Conservation (phyloP, 2,113 vertebrate species). For the Sterna hirundo region DNA sequence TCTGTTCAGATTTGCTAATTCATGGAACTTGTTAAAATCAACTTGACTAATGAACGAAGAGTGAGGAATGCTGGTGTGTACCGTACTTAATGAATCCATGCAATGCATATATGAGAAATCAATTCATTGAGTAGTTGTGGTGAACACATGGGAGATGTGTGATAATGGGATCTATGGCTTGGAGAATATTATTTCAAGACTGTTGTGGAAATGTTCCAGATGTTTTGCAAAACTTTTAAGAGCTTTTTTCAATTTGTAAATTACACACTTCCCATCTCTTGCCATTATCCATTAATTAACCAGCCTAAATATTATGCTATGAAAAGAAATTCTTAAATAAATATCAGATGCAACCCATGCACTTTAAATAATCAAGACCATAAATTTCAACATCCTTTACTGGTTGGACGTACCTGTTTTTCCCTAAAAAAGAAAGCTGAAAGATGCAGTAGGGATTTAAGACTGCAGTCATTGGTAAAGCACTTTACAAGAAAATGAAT, state of each 20-base stretch:
- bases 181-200: neutral
- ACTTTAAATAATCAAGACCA: neutral
- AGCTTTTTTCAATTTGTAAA: conserved; percentile 42
- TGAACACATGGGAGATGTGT: neutral
- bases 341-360: neutral
- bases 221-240: conserved; percentile 38
- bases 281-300: neutral
- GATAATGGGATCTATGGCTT: neutral
- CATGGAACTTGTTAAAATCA: neutral
- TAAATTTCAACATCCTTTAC: neutral
- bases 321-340: neutral
- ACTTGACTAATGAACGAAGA: neutral
- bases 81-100: neutral
- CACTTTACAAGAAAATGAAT: neutral
- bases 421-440: neutral
- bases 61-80: neutral
- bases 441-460: neutral
- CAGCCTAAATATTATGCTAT: neutral
- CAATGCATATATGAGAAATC: neutral
- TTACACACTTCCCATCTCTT: neutral
- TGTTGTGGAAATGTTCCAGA: conserved; percentile 46
- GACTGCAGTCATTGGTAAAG: neutral
- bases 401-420: neutral
- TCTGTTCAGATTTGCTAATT: neutral
- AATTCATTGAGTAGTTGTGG: neutral